Evolutionary conservation across 2,888 invertebrate species (phyloP).

Genomic region (Ophioninae sp.): DNA sequence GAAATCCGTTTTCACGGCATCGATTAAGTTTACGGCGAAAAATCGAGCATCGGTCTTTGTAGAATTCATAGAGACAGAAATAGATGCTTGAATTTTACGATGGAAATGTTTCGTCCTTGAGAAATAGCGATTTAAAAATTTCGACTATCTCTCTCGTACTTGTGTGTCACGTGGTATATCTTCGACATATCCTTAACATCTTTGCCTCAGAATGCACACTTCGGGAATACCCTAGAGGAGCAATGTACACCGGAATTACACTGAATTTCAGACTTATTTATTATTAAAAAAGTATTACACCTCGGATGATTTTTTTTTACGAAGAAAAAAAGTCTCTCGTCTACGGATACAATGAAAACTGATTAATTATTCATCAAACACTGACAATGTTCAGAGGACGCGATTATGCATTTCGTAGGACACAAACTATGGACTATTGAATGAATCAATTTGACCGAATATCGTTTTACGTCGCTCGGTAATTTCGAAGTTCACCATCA

Average conservation of each 20-base stretch:
- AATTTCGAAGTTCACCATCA: constrained; percentile 30
- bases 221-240: not conserved
- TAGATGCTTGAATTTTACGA: no score
- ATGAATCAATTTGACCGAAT: constrained; percentile 23
- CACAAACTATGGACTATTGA: constrained; percentile 22
- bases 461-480: constrained; percentile 28
- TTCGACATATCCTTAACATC: no score
- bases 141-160: no score
- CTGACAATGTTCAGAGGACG: constrained; percentile 32
- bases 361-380: constrained; percentile 35
- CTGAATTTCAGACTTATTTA: constrained; percentile 50
- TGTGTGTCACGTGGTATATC: no score
- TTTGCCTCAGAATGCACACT: not conserved
- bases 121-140: no score
- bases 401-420: constrained; percentile 31
- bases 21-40: no score
- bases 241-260: constrained; percentile 12
- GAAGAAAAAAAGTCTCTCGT: constrained; percentile 25
- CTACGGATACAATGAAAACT: constrained; percentile 45
- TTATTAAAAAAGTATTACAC: constrained; percentile 56
- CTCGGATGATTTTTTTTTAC: constrained; percentile 17
- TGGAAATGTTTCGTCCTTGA: no score
- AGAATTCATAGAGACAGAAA: no score
- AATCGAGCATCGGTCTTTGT: no score
- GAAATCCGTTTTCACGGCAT: no score